Conservation (phyloP, 2,113 vertebrate species). For the Hiodon alosoides region DNA sequence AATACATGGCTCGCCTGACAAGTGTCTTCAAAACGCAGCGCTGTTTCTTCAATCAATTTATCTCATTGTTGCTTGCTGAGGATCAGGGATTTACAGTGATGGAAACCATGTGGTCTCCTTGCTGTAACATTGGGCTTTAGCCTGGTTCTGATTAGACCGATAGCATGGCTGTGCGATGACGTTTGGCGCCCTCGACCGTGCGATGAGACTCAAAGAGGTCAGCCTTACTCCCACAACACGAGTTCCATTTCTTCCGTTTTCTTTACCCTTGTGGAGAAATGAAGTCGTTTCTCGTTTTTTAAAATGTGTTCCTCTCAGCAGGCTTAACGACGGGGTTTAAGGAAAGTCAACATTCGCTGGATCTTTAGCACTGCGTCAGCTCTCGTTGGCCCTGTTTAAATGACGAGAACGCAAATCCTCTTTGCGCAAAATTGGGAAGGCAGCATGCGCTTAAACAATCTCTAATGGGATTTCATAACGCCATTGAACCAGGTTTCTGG, state of each 20-base stretch:
- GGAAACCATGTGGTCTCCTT: too few species aligned
- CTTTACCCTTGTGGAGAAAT: background rate
- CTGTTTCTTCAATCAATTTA: too few species aligned
- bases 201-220: background rate
- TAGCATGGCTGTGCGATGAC: too few species aligned
- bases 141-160: too few species aligned
- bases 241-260: background rate
- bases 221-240: background rate
- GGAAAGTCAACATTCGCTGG: constrained; percentile 49
- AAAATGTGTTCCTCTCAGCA: constrained; percentile 23
- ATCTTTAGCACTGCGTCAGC: constrained; percentile 50
- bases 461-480: constrained; percentile 24
- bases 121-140: too few species aligned
- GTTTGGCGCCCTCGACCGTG: too few species aligned
- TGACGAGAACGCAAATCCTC: constrained; percentile 31
- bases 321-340: constrained; percentile 45
- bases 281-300: background rate
- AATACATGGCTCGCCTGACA: too few species aligned
- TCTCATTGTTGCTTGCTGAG: too few species aligned
- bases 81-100: too few species aligned
- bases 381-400: constrained; percentile 47
- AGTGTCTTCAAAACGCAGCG: too few species aligned
- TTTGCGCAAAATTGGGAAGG: constrained; percentile 30
- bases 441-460: constrained; percentile 35
- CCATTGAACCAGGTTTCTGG: constrained; percentile 23